Base-by-base conservation (phyloP, 1,140 invertebrate genomes). In the Drosophila miranda region DNA sequence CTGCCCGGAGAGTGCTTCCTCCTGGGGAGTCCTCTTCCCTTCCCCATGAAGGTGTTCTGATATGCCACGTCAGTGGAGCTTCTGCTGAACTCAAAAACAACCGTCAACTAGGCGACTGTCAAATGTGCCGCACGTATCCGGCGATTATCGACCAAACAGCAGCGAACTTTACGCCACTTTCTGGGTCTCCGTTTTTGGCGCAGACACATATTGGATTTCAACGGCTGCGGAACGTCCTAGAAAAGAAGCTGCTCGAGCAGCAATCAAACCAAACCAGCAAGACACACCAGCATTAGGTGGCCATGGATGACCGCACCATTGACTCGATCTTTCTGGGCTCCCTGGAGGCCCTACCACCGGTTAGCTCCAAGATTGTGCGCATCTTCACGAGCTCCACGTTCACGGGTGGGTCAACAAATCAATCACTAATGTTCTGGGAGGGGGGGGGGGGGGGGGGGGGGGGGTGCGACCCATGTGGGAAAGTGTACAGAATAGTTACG, bases 311-410 rank as follows among this genome's bases (percentile, higher is more conserved):
- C 91, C 93, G 95, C 57, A 96, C 95, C 0, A 95, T 98, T 21
- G 97, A 98, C 90, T 93, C 95, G 48, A 98, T 99, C 73, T 98
- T 99, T 91, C 93, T 94, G 6, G 98, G 98, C 13, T 95, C 95
- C 2, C 92, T 99, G 69, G 95, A 97, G 82, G 95, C 95, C 41
- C 92, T 99, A 63, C 98, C 98, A 2, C 95, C 98, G 2, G 96
- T 99, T 30, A 98, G 97, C 91, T 99, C 98, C 0, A 99, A 99
- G 93, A 98, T 99, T 84, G 98, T 99, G 14, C 94, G 98, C 66
- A 99, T 99, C 81, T 99, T 99, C 90, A 99, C 98, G 13, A 99
- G 98, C 89, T 99, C 98, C 0, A 99, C 98, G 0, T 99, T 99
- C 88, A 99, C 98, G 90, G 98, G 98, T 98, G 93, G 93, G 83